Conservation (phyloP, 2,888 invertebrate genomes). For the Drosophila subquinaria region DNA sequence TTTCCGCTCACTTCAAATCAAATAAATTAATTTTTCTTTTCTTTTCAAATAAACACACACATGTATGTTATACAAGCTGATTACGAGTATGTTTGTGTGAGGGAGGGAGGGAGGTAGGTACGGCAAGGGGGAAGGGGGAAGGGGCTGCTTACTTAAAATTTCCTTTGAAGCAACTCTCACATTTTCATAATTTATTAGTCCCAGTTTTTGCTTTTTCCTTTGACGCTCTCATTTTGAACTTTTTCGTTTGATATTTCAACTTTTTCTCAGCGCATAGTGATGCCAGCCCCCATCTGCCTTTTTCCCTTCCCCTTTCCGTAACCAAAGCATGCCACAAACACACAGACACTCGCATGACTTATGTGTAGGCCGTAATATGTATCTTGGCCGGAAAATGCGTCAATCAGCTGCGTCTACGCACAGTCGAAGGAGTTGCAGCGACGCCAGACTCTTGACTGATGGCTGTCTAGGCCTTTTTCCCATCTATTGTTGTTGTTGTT, state of each 20-base stretch:
- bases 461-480: constrained; percentile 49
- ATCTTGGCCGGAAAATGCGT: constrained; percentile 32
- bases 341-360: not conserved
- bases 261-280: constrained; percentile 14
- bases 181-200: constrained; percentile 65
- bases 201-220: constrained; percentile 32
- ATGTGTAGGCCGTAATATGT: constrained; percentile 22
- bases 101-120: not conserved
- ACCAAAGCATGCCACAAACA: too few species aligned
- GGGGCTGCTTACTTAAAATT: constrained; percentile 49
- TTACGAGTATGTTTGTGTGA: not conserved
- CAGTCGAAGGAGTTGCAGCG: constrained; percentile 22
- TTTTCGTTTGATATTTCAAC: constrained; percentile 48
- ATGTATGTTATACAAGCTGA: not conserved
- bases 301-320: too few species aligned
- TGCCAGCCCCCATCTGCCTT: not conserved
- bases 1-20: constrained; percentile 1
- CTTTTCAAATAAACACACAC: constrained; percentile 1
- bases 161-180: constrained; percentile 53
- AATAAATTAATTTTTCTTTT: constrained; percentile 1
- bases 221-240: constrained; percentile 45
- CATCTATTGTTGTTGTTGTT: not conserved
- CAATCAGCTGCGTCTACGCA: constrained; percentile 38
- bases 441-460: constrained; percentile 25
- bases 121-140: not conserved